Conservation (phyloP, 2,113 vertebrate genomes). For the Isurus oxyrinchus region DNA sequence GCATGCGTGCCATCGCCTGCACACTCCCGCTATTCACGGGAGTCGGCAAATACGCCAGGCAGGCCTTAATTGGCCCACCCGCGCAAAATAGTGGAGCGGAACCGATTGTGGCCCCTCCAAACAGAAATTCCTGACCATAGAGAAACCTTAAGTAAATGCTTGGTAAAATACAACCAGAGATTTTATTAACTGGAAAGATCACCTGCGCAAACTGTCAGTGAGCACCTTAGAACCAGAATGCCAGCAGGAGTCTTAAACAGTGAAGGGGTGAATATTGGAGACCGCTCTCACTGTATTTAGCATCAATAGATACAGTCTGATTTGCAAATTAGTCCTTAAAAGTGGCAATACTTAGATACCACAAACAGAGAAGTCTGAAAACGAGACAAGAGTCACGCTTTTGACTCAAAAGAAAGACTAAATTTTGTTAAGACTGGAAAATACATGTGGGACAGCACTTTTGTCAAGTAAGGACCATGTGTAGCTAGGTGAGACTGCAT, state of each 20-base stretch:
- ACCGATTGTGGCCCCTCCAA: too few species aligned
- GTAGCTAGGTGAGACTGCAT: background rate
- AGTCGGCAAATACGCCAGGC: too few species aligned
- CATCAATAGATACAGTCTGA: background rate
- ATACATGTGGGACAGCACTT: background rate
- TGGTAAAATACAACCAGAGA: background rate
- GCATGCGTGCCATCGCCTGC: too few species aligned
- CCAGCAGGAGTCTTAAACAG: background rate
- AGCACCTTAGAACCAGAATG: background rate
- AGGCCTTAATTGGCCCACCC: too few species aligned
- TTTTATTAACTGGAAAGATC: background rate
- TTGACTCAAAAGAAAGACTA: background rate
- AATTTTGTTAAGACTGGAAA: background rate
- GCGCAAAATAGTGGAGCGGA: too few species aligned
- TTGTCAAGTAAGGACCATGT: background rate
- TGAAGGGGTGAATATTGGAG: background rate
- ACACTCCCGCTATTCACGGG: too few species aligned
- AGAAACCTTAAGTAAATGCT: background rate
- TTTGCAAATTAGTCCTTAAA: background rate
- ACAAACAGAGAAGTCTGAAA: background rate
- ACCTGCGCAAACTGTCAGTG: background rate
- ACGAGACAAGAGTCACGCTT: background rate
- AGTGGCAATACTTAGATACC: background rate
- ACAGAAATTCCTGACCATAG: too few species aligned
- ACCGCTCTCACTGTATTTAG: background rate